A percentile compares a stretch with the other conserved stretches of the same genome.
Conservation (phyloP, 2,113 vertebrate species). For the Archilochus colubris region DNA sequence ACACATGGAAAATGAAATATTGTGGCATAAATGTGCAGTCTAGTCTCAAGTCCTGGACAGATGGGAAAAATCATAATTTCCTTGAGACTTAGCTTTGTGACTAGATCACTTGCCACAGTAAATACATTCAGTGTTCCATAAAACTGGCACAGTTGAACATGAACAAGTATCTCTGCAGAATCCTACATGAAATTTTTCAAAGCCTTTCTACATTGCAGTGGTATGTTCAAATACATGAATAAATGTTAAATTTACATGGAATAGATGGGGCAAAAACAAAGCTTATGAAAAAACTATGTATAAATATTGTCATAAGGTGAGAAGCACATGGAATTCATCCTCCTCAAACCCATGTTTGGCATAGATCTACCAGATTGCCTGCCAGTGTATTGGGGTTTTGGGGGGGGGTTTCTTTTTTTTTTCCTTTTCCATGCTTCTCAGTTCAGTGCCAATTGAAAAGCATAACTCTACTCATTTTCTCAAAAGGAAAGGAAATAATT, state of each 20-base stretch:
- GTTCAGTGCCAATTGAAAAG: slow-evolving; percentile 63
- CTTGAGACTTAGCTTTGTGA: slow-evolving; percentile 29
- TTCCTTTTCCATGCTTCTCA: background rate
- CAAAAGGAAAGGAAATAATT: background rate
- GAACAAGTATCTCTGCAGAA: background rate
- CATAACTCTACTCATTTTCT: background rate
- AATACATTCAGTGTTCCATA: slow-evolving; percentile 51
- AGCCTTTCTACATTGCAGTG: background rate
- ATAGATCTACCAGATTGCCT: background rate
- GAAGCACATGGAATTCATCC: slow-evolving; percentile 68
- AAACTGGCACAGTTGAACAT: background rate
- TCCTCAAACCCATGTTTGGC: slow-evolving; percentile 48
- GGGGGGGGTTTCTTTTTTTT: background rate
- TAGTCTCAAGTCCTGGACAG: slow-evolving; percentile 39
- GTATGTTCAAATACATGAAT: background rate
- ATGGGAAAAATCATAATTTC: slow-evolving; percentile 54
- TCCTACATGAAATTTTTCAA: background rate
- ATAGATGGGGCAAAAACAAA: slow-evolving; percentile 14
- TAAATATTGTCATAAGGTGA: slow-evolving; percentile 63
- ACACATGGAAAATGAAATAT: slow-evolving; percentile 27
- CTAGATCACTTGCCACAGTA: slow-evolving; percentile 52
- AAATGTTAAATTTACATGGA: background rate
- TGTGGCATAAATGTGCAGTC: slow-evolving; percentile 3
- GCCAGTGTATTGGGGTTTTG: slow-evolving; percentile 24
- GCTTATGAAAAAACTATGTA: slow-evolving; percentile 28